Base-by-base conservation (phyloP, 2,888 invertebrate species). In the Tetranychus piercei region DNA sequence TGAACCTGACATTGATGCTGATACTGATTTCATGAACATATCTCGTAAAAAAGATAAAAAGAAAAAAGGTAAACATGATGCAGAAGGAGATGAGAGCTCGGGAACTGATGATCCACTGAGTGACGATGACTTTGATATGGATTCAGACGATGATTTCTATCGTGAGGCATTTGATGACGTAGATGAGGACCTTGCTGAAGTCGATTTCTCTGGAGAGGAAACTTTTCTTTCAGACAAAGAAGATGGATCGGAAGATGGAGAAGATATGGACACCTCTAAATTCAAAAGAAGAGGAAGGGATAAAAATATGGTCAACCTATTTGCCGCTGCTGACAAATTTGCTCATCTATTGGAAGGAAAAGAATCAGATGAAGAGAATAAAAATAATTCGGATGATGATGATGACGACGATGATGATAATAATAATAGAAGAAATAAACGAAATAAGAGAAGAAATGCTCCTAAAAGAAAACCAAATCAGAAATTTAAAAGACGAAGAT, bases 11-110 rank as follows among this genome's bases (percentile, higher is more conserved):
- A 80, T 80, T 76, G 79, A 85, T 74, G 79, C 79, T 6, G 88
- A 88, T 71, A 80, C 89, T 1, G 90, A 91, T 81, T 90, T 85
- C 79, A 84, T 84, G 34, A 82, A 82, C 44, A 84, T 85, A 77
- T 82, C 84, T 76, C 82, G 79, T 72, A 69, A 78, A 76, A 74
- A 77, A 77, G 81, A 78, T 64, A 72, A 75, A 77, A 74, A 74
- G 78, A 81, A 74, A 78, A 80, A 73, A 78, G 80, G 44, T 73
- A 78, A 76, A 75, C 80, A 78, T 79, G 79, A 79, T 78, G 75
- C 78, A 65, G 79, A 79, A 70, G 79, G 79, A 20, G 85, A 84
- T 20, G 84, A 74, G 78, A 81, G 74, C 77, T 80, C 73, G 78
- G 80, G 44, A 74, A 78, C 76, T 75, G 80, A 79, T 79, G 79